Evolutionary conservation across 2,797 vertebrate genomes (phyloP).

Genomic region (Poecilia velifera): DNA sequence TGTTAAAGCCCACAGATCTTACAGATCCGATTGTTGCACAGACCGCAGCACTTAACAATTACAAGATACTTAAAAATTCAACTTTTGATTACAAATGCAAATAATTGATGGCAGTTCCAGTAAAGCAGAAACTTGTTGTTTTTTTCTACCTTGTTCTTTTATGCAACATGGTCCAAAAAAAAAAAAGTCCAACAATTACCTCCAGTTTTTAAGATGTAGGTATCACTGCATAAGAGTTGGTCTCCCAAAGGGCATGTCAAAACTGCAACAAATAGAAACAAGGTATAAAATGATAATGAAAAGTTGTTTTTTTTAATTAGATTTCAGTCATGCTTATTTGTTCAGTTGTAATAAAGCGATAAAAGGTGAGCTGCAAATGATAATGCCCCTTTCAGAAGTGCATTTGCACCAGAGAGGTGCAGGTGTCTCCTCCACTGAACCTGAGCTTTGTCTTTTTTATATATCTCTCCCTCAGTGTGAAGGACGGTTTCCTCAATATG

Average conservation of each 20-base stretch:
- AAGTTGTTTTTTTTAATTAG: background rate
- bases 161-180: background rate
- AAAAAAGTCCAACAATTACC: background rate
- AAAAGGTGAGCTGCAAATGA: conserved; percentile 23
- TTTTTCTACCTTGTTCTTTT: background rate
- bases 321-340: background rate
- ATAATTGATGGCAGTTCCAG: background rate
- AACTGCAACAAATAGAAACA: background rate
- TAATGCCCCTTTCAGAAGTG: conserved; percentile 38
- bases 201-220: background rate
- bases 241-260: background rate
- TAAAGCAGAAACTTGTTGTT: background rate
- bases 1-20: background rate
- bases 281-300: background rate
- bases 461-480: conserved; percentile 87
- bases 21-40: background rate
- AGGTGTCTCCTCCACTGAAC: background rate
- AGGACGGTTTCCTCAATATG: conserved; percentile 71
- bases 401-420: conserved; percentile 34
- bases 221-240: background rate
- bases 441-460: conserved; percentile 65
- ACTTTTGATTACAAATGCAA: background rate
- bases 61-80: background rate
- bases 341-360: background rate
- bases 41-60: background rate